phyloP scores from a whole-genome alignment of 2,113 vertebrate genomes.

The Pygoscelis adeliae region DNA sequence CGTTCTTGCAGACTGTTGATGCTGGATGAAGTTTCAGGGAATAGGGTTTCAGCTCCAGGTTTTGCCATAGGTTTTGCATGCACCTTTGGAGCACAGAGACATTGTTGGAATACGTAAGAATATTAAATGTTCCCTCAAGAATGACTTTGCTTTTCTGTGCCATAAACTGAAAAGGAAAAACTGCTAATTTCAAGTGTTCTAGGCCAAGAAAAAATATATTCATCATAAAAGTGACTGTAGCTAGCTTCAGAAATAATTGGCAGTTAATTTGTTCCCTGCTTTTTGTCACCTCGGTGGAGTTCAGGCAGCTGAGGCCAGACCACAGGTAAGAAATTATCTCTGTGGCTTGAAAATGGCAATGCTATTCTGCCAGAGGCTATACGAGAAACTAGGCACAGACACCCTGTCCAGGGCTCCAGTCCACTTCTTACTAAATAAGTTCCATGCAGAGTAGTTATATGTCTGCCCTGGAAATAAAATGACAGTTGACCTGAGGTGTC shows the following conservation, averaged over 20 bases:
- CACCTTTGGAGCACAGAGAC: not conserved
- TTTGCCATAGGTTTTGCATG: not conserved
- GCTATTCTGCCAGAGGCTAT: not conserved
- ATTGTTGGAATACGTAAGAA: not conserved
- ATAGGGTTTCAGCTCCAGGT: not conserved
- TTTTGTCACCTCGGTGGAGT: not conserved
- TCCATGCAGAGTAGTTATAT: not conserved
- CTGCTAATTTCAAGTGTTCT: not conserved
- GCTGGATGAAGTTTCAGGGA: not conserved
- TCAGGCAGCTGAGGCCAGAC: not conserved
- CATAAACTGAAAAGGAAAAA: not conserved
- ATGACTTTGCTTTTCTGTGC: not conserved
- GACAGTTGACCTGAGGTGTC: slow-evolving; percentile 36
- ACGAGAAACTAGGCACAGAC: not conserved
- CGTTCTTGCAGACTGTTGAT: not conserved
- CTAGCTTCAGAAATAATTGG: slow-evolving; percentile 7
- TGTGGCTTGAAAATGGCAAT: not conserved
- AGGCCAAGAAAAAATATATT: not conserved
- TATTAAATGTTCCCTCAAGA: not conserved
- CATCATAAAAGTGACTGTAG: not conserved
- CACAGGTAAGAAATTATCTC: not conserved
- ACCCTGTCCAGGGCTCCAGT: not conserved
- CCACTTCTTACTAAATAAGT: not conserved
- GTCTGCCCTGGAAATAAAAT: slow-evolving; percentile 36
- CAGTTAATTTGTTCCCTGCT: not conserved